Base-by-base conservation (phyloP, 2,797 vertebrate species). In the Nyctibius grandis region DNA sequence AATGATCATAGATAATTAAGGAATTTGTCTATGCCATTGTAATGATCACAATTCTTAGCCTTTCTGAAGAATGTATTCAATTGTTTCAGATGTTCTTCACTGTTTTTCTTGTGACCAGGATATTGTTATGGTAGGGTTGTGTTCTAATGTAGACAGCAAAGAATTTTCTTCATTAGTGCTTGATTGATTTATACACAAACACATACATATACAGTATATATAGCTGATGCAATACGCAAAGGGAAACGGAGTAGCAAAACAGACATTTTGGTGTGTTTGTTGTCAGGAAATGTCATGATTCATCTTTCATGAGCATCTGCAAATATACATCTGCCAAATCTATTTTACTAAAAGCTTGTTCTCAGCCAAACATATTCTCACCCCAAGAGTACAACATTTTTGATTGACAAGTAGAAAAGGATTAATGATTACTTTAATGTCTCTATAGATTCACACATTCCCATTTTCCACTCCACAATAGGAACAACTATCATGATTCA, bases 231-330 rank as follows among this genome's bases (percentile, higher is more conserved):
- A 85, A 64, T 79, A 84, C 20, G 74, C 79, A 60, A 80, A 67
- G 59, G 69, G 31, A 94, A 86, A 73, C 47, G 77, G 60, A 85
- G 61, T 26, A 87, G 77, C 74, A 94, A 91, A 94, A 48, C 59
- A 96, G 88, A 85, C 64, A 89, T 94, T 96, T 95, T 94, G 80
- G 80, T 91, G 75, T 82, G 88, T 95, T 96, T 96, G 95, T 96
- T 97, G 94, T 96, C 91, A 95, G 85, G 88, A 89, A 91, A 84
- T 95, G 90, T 93, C 90, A 90, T 91, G 95, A 96, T 95, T 97
- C 96, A 95, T 96, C 91, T 95, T 96, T 89, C 96, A 94, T 91
- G 94, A 97, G 93, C 93, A 97, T 96, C 96, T 96, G 96, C 91
- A 96, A 95, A 96, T 83, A 96, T 56, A 80, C 91, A 93, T 96